Base-by-base conservation (phyloP, 2,113 vertebrate genomes). In the Ptyas mucosa region DNA sequence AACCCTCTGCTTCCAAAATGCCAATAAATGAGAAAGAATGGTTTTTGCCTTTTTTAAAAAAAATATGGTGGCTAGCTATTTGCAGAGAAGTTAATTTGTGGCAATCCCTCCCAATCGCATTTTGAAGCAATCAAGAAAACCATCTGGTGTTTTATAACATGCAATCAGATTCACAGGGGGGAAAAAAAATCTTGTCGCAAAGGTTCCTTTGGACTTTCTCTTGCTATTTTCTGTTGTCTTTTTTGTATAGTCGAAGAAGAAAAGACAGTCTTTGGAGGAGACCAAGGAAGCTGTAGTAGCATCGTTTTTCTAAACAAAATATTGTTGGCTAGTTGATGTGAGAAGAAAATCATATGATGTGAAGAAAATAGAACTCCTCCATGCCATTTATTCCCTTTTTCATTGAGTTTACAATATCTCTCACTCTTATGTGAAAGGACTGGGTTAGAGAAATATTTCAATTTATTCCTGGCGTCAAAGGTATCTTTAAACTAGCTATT, bases 261-360 rank as follows among this genome's bases (percentile, higher is more conserved):
- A 69, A 75, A 85, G 51, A 91, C 46, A 49, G 46, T 49, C 5
- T 49, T 49, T 49, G 46, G 46, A 49, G 91, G 95, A 92, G 93
- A 91, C 95, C 95, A 96, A 89, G 93, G 92, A 92, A 95, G 93
- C 85, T 93, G 96, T 96, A 96, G 91, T 94, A n/a, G 26, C 94
- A 96, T 93, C 90, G 2, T 46, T 85, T 85, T 91, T 90, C 24
- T 14, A 90, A 86, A 61, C 24, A 29, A 86, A 86, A 89, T 91
- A 29, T n/a, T 96, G 64, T 90, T 58, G 87, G 95, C 85, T 89
- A 53, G 87, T 95, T 96, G 90, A 86, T 93, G 58, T 85, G 94
- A 92, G 95, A 95, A 94, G 90, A 86, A 93, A 96, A 95, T 54
- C 54, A 69, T 93, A 87, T 93, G 89, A 43, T 93, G 93, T 95